Evolutionary conservation across 2,113 vertebrate species (phyloP).

Genomic region (Pelobates fuscus): DNA sequence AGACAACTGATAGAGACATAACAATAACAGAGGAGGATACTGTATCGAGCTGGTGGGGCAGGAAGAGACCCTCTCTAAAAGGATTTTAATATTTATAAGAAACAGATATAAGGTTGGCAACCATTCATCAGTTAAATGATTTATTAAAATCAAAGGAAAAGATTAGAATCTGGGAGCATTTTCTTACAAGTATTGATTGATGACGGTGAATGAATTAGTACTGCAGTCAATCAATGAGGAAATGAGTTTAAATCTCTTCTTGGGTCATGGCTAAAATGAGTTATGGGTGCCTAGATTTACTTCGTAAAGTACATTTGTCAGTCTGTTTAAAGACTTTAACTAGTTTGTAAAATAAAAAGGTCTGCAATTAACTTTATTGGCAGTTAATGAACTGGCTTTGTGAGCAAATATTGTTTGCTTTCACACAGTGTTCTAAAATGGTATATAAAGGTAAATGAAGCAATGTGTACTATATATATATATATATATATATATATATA

Average conservation of each 20-base stretch:
- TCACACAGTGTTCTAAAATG: no score
- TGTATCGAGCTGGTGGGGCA: background rate
- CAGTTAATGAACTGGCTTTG: background rate
- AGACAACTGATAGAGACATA: background rate
- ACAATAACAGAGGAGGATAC: background rate
- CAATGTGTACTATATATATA: no score
- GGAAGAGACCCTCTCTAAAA: background rate
- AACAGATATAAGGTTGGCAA: background rate
- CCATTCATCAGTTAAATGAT: conserved; percentile 14
- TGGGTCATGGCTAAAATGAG: conserved; percentile 6
- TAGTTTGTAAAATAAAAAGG: conserved; percentile 5
- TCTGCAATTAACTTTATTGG: background rate
- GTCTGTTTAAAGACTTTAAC: conserved; percentile 1
- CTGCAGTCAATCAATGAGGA: conserved; percentile 23
- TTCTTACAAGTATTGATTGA: conserved; percentile 36
- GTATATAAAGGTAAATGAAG: no score
- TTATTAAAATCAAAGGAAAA: conserved; percentile 24
- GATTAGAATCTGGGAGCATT: conserved; percentile 15
- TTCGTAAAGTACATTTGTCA: conserved; percentile 13
- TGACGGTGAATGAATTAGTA: background rate
- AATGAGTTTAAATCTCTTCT: background rate
- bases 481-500: no score
- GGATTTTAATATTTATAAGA: background rate
- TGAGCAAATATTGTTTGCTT: no score
- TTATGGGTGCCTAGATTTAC: background rate